These are phyloP conservation scores for Drosophila niveifrons DNA, from an alignment of 2,888 invertebrate genomes.

Conservation along the genomic window DNA sequence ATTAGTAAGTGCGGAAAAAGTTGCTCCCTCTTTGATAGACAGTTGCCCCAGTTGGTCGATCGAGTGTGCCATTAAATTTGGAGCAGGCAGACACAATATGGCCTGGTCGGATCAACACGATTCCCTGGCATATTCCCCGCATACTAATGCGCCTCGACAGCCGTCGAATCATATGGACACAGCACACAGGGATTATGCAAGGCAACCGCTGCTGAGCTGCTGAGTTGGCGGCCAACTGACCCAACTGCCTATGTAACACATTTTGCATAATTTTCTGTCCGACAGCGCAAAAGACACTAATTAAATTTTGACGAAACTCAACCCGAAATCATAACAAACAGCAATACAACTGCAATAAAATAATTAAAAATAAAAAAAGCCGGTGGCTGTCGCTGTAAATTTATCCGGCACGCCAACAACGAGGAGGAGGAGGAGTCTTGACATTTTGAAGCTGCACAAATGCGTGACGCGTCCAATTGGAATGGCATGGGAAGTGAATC, in stretches of 20 bases:
- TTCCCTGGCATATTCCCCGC: constrained; percentile 58
- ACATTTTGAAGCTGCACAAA: constrained; percentile 35
- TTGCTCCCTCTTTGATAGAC: background rate
- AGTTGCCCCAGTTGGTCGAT: constrained; percentile 35
- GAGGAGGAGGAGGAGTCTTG: background rate
- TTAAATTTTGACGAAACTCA: constrained; percentile 67
- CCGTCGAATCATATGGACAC: constrained; percentile 19
- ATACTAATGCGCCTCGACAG: constrained; percentile 63
- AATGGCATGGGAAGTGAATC: constrained; percentile 16
- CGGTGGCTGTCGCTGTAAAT: constrained; percentile 58
- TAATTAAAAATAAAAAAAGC: constrained; percentile 57
- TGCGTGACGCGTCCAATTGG: constrained; percentile 45
- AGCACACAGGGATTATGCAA: constrained; percentile 63
- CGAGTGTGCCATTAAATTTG: constrained; percentile 58
- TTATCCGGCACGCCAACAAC: constrained; percentile 49
- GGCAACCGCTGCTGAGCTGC: constrained; percentile 7
- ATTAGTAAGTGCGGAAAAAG: background rate
- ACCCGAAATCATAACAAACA: constrained; percentile 22
- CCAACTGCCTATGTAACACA: constrained; percentile 74
- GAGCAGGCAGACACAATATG: constrained; percentile 40
- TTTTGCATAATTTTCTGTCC: constrained; percentile 72
- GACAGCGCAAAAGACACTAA: constrained; percentile 67
- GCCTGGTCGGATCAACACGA: constrained; percentile 1
- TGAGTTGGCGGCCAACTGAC: constrained; percentile 40
- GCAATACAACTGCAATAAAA: constrained; percentile 69